Evolutionary conservation across 2,888 invertebrate species (phyloP).

Genomic region (Mactromeris polynyma): DNA sequence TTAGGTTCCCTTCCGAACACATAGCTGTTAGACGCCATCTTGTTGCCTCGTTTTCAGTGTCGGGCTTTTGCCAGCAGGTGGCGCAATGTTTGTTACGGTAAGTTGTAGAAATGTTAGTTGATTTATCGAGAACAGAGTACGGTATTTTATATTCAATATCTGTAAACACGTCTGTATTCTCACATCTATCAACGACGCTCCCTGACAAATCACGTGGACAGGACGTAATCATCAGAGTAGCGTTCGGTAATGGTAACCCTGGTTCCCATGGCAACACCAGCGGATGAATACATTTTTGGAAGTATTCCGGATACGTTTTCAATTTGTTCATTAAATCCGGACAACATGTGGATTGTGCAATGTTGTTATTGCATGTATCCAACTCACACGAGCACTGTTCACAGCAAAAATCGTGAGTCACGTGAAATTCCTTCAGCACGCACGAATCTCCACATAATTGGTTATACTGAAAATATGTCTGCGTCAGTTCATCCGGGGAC

Average conservation of each 20-base stretch:
- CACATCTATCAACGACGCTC: background rate
- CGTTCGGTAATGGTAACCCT: background rate
- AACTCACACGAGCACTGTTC: background rate
- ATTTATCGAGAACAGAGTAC: background rate
- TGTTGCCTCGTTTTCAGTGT: background rate
- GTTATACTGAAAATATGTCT: background rate
- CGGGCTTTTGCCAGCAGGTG: background rate
- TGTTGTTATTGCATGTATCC: background rate
- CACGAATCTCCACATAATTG: background rate
- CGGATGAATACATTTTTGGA: constrained; percentile 13
- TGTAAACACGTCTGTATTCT: background rate
- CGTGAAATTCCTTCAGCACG: background rate
- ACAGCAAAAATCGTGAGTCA: background rate
- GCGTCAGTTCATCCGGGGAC: background rate
- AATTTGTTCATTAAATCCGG: constrained; percentile 10
- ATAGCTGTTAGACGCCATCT: background rate
- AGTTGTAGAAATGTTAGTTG: background rate
- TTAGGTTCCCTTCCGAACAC: background rate
- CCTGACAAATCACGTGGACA: background rate
- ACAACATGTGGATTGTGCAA: background rate
- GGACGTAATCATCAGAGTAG: background rate
- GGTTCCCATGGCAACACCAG: background rate
- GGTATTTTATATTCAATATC: background rate
- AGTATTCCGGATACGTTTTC: background rate
- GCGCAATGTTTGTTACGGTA: background rate